A percentile compares a stretch with the other conserved stretches of the same genome.
Evolutionary conservation across 2,888 invertebrate genomes (phyloP).

Genomic region (Hanleya hanleyi): DNA sequence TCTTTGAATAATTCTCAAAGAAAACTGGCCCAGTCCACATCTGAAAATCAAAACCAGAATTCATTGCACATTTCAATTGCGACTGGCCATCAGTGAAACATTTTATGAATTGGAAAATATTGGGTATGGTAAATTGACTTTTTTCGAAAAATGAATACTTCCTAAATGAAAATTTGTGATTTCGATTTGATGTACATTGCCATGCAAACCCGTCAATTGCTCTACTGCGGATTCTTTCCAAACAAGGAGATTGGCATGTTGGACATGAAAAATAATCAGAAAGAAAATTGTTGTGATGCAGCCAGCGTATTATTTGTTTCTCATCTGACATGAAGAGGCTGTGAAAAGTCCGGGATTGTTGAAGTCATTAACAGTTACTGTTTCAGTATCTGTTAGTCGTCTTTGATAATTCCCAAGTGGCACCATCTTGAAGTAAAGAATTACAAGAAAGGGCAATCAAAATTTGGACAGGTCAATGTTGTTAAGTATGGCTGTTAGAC

Average conservation of each 20-base stretch:
- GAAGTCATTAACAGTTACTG: not conserved
- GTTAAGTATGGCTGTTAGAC: too few species aligned
- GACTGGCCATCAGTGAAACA: not conserved
- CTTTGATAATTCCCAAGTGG: too few species aligned
- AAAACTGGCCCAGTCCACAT: not conserved
- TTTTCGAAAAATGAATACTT: not conserved
- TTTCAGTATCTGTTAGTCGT: not conserved
- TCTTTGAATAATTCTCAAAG: not conserved
- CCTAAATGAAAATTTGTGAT: not conserved
- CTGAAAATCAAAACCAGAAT: not conserved
- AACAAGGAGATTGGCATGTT: not conserved
- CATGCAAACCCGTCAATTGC: not conserved
- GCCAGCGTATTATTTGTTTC: not conserved
- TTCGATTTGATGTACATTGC: not conserved
- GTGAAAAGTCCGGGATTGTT: not conserved
- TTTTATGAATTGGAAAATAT: not conserved
- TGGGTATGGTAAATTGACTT: not conserved
- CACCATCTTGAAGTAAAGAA: too few species aligned
- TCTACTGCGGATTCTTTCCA: not conserved
- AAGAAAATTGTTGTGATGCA: not conserved
- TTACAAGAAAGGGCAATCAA: too few species aligned
- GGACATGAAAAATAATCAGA: not conserved
- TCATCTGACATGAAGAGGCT: not conserved
- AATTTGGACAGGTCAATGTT: too few species aligned
- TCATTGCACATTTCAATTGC: not conserved